Base-by-base conservation (phyloP, 2,888 invertebrate species). In the Embidobia sp. region DNA sequence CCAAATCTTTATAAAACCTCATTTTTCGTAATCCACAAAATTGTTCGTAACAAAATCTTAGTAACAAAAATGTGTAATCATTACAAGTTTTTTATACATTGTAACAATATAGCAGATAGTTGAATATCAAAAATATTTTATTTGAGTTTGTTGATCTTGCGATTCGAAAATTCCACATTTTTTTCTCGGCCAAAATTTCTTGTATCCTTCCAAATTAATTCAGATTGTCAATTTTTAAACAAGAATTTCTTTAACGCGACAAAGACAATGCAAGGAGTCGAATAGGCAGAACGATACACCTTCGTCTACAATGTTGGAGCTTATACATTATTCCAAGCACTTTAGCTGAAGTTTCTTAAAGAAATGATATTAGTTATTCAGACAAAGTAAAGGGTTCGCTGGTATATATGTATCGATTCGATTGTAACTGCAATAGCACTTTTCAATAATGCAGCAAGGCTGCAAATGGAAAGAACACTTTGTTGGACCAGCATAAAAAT, bases 371-470 rank as follows among this genome's bases (percentile, higher is more conserved):
- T 29, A 42, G 29, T 18, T 59, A 29, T 59, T 16, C 31, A 40
- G 22, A 33, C 35, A 27, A 26, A 55, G 55, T 29, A 67, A 55
- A 40, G 22, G 40, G 35, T 53, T 44, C n/a, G 4, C 3, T 33
- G 3, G 33, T 16, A 44, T 13, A 5, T 49, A 16, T 44, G 18
- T 31, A 66, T 66, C 27, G 66, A 66, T 55, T 66, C 35, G 10
- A 46, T 26, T 33, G 18, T 19, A 8, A 35, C 35, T 66, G 13
- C 46, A 27, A 55, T 55, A 66, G 46, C 35, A 46, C 22, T 46
- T 18, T 46, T 55, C 18, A 66, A 55, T 66, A 55, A 66, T 55
- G 46, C 33, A 66, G 46, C 55, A 55, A 66, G 64, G 64, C 64
- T 64, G n/a, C n/a, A n/a, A n/a, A 42, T 42, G 22, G 27, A 10